Evolutionary conservation across 2,888 invertebrate genomes (phyloP), one percentile per base, ranked within the genome.

Genomic region (Erpobdella octoculata): DNA sequence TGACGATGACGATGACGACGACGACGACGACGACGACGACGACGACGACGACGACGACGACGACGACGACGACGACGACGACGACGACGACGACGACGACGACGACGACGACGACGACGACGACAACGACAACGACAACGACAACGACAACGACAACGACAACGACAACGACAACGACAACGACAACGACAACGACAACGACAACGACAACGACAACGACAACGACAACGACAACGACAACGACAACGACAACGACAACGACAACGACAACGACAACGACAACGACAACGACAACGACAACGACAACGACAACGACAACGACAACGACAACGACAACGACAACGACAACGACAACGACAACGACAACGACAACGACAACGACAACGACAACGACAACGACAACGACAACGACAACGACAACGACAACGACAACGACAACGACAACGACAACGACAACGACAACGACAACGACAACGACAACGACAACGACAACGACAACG

Each of bases 41-140:
- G 48, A 35, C 21, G 28, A 21, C 21, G 6, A 31, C 59, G 41
- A 48, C 33, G 33, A 25, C 25, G 37, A 86, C 85, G 82, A 90
- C 36, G 88, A 89, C 0, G 35, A 33, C 36, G 25, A 28, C n/a
- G 48, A 71, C 35, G 66, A 84, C 91, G 75, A 89, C 89, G 0
- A 84, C 90, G 28, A 33, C 5, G 58, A 21, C 33, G 18, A 31
- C 35, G 35, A 69, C n/a, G 35, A 58, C 28, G 72, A 70, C 53
- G 67, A 72, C 15, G 48, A 67, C 35, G 81, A 82, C 46, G 78
- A 79, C n/a, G 74, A 81, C 1, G 79, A 80, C 73, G 79, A 78
- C n/a, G 81, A 81, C 61, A 78, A 80, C 2, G 78, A 80, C 64
- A n/a, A 58, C 28, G 72, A 70, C 53, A 67, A 72, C 15, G 48